Evolutionary conservation across 1,140 invertebrate genomes (phyloP), one percentile per base, ranked within the genome.

Genomic region (Thalassaphorura encarpata): DNA sequence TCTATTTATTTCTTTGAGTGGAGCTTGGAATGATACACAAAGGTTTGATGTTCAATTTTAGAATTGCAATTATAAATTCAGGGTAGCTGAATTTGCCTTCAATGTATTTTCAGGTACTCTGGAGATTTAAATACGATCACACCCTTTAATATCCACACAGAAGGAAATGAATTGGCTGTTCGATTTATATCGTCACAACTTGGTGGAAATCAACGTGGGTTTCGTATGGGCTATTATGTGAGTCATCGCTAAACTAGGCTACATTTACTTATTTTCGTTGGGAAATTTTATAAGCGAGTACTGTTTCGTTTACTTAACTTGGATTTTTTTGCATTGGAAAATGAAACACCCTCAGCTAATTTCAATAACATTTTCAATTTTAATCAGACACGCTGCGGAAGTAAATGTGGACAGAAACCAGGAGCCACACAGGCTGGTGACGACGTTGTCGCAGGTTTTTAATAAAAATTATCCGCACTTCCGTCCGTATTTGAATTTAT

Each of bases 121-220:
- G 50, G 50, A 19, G 50, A 52, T 18, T 28, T 52, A 13, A 52
- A 24, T 40, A 36, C 33, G 5, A 41, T 52, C 36, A 52, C 50
- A 21, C 50, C 50, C 5, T 41, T 52, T 36, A n/a, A 21, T 8
- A 13, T 52, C 3, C 3, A 40, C 11, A 33, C 50, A 4, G 33
- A 52, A 6, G 50, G 33, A 3, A 21, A 15, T 40, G 18, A 39
- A 11, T 23, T 52, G 16, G n/a, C 19, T 24, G 11, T 52, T 26
- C 16, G 50, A 39, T 52, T 52, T 19, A 39, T 40, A 13, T 52
- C 50, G 15, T 48, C 13, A 16, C 23, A 15, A 29, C 6, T 6
- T 11, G 46, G 46, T 16, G 46, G 46, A 6, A 27, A 13, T 48
- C 8, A 13, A 6, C 46, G 46, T 48, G 50, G 50, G n/a, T 52